phyloP scores from a whole-genome alignment of 53 echinoderm and acorn worm genomes.

The Glandiceps talaboti region DNA sequence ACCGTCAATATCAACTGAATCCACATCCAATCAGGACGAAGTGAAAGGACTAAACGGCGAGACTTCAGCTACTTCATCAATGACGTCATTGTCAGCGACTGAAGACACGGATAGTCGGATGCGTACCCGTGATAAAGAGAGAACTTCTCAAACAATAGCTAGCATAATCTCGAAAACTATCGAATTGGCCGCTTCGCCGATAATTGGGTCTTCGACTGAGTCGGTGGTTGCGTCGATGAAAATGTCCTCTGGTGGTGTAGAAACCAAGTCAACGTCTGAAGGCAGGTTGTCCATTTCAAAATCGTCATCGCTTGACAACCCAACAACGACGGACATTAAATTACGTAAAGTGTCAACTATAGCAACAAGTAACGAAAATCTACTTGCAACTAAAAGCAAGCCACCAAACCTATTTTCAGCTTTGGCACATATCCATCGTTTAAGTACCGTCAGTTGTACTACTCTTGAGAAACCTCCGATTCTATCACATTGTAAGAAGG shows the following conservation, averaged over 20 bases:
- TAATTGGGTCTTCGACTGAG: not conserved
- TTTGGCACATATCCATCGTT: not conserved
- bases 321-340: not conserved
- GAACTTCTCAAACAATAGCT: not conserved
- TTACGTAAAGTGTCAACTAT: not conserved
- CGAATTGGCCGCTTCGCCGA: not conserved
- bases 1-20: not conserved
- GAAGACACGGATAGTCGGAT: too few relatives aligned
- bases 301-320: not conserved
- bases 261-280: too few relatives aligned
- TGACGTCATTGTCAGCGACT: too few relatives aligned
- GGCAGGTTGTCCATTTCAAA: not conserved
- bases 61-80: too few relatives aligned
- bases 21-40: not conserved
- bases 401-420: not conserved
- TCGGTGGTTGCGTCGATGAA: not conserved
- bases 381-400: not conserved
- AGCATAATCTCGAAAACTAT: not conserved
- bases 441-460: not conserved
- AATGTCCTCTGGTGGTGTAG: too few relatives aligned
- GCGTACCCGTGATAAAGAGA: too few relatives aligned
- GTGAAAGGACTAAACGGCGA: not conserved
- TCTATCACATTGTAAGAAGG: not conserved
- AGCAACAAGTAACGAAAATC: not conserved
- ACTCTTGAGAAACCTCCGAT: not conserved